Evolutionary conservation across 1,140 invertebrate genomes (phyloP).

Genomic region (Listronotus oregonensis): DNA sequence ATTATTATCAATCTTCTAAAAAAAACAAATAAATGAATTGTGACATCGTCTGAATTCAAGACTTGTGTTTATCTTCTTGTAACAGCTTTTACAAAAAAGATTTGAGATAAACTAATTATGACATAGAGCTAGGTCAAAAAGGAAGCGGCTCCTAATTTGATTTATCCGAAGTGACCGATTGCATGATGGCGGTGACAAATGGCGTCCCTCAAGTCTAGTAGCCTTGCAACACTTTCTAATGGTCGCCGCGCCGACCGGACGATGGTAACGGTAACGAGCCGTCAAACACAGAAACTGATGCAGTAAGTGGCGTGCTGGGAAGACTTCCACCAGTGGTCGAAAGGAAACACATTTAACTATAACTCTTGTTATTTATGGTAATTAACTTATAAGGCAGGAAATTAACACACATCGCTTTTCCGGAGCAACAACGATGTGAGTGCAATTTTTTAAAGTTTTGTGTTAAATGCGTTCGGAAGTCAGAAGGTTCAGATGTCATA

Average conservation of each 20-base stretch:
- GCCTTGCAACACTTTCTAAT: conserved; percentile 22
- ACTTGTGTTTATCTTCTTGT: too few species aligned
- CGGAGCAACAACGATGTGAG: too few species aligned
- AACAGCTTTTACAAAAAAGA: background rate
- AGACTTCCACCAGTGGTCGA: background rate
- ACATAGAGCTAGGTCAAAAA: background rate
- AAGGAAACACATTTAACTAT: too few species aligned
- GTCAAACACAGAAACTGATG: conserved; percentile 18
- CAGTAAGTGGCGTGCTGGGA: conserved; percentile 2
- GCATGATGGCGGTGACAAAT: conserved; percentile 9
- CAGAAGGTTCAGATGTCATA: too few species aligned
- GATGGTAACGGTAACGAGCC: conserved; percentile 16
- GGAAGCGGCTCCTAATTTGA: conserved; percentile 4
- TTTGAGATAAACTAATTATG: background rate
- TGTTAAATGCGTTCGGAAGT: too few species aligned
- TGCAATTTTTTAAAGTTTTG: too few species aligned
- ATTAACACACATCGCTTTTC: too few species aligned
- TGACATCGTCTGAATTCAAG: too few species aligned
- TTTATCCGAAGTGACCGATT: conserved; percentile 10
- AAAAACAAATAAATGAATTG: too few species aligned
- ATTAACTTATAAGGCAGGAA: too few species aligned
- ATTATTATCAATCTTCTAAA: too few species aligned
- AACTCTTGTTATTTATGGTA: too few species aligned
- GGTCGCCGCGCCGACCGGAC: conserved; percentile 1
- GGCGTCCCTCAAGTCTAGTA: conserved; percentile 13